Evolutionary conservation across 2,797 vertebrate species (phyloP), one percentile per base, ranked within the genome.

Genomic region (Poeciliopsis paucimaculata): DNA sequence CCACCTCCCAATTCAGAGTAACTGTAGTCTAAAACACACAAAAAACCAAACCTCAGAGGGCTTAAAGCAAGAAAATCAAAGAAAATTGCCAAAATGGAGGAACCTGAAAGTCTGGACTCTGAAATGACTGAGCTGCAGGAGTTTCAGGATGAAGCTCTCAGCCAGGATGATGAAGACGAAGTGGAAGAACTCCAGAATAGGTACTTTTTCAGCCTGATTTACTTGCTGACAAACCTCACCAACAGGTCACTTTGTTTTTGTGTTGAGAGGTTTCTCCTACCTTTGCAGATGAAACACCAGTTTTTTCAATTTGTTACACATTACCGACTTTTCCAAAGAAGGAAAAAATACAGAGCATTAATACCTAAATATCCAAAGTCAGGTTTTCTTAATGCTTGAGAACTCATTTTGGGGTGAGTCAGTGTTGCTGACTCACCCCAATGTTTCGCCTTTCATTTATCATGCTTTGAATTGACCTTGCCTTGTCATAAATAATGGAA

Each of bases 161-260:
- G 77, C 80, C 88, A 94, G 81, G 94, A 94, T 53, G 96, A 96
- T 90, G 92, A 96, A 91, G 92, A 96, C 1, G 96, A 96, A 78
- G 90, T 96, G 66, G 96, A 97, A 82, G 97, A 97, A 82, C 96
- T 98, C 46, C 92, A 91, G 73, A 96, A 96, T 87, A 98, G 97
- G 97, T 98, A 91, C 72, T 68, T 72, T 9, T 55, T 72, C 8
- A 36, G 36, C 6, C 41, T 53, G 18, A 85, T 76, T 23, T 53
- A 39, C 10, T 47, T 79, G 9, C 39, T 68, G 36, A 28, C 11
- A 57, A 53, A 77, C 15, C 12, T 73, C 18, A 15, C 16, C 20
- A 39, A 23, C 73, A 18, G 4, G 16, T 75, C 1, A 18, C 6
- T 60, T 77, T 78, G 34, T 81, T 7, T 75, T 34, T 74, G 41